Base-by-base conservation (phyloP, 2,888 invertebrate species). In the Neoitamus cyanurus region DNA sequence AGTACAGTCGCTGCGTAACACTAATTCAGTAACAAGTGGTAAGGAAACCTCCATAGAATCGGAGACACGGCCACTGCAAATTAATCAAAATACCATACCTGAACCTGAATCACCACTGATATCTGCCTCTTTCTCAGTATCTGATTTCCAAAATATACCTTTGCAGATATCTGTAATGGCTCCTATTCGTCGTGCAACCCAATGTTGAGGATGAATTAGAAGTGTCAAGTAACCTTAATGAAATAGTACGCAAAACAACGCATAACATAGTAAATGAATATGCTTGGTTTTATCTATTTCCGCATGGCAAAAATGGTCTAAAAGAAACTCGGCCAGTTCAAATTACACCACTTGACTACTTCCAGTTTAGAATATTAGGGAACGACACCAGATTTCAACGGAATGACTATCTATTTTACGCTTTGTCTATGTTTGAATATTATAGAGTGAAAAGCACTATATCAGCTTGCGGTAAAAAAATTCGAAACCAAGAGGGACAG, bases 401-500 rank as follows among this genome's bases (percentile, higher is more conserved):
- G 11, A 84, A 58, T 37, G 84, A 85, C 3, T 85, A 85, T 70
- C 46, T 84, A 0, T 84, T 85, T 30, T 85, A 83, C 36, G 77
- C 77, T 75, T 30, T 83, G 37, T 83, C 84, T 9, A 69, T 85
- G 70, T 36, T 77, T 11, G 77, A 84, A 58, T 84, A 83, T 69
- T 25, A 34, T 78, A 34, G 78, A 83, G 84, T 75, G 5, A 58
- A 85, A 30, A 46, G 46, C 0, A 84, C 72, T 9, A 73, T 85
- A 28, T 28, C 73, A 20, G 84, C 77, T n/a, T 84, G 69, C 31
- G 83, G 84, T 1, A 84, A 78, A 72, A 83, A 42, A 30, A 25
- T 84, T 58, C 20, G 34, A 31, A 28, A 37, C n/a, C 84, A 84
- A 37, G 86, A 87, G 11, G 87, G 86, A 20, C 46, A 84, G 6